phyloP scores from a whole-genome alignment of 2,797 vertebrate species.

The Myotis pilosus region DNA sequence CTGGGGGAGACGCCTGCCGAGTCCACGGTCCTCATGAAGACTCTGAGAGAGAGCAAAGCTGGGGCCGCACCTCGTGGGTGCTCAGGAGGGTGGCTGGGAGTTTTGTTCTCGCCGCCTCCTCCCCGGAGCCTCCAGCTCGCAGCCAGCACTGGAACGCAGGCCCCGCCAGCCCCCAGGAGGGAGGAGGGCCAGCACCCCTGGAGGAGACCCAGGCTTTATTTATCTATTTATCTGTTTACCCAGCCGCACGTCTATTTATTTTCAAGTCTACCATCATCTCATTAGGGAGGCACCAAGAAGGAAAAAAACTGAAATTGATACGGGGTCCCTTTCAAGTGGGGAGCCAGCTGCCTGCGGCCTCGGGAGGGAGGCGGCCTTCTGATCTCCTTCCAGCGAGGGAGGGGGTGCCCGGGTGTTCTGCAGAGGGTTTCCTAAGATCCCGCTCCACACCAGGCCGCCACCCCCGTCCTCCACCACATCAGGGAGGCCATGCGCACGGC shows the following conservation, averaged over 20 bases:
- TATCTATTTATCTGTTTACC: conserved; percentile 1
- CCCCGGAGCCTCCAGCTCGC: accelerated
- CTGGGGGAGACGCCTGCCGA: neutral
- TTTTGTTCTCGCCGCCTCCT: accelerated
- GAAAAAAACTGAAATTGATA: conserved; percentile 83
- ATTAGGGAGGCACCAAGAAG: conserved; percentile 77
- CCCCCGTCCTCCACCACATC: conserved; percentile 82
- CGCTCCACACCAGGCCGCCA: conserved; percentile 71
- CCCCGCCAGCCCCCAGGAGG: neutral
- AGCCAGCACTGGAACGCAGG: neutral
- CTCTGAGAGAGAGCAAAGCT: neutral
- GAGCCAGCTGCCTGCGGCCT: conserved; percentile 78
- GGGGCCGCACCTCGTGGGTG: neutral
- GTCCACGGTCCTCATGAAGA: neutral
- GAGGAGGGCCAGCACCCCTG: conserved; percentile 51
- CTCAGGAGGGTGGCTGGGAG: accelerated
- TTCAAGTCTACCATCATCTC: conserved; percentile 78
- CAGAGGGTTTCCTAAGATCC: conserved; percentile 85
- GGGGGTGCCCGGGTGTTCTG: conserved; percentile 85
- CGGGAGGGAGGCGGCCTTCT: conserved; percentile 80
- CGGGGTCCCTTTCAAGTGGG: conserved; percentile 75
- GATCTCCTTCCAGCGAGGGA: conserved; percentile 85
- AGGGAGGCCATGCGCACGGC: conserved; percentile 71
- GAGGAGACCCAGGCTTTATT: neutral
- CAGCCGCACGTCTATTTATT: conserved; percentile 40